Evolutionary conservation across 2,113 vertebrate genomes (phyloP).

Genomic region (Anhinga rufa): DNA sequence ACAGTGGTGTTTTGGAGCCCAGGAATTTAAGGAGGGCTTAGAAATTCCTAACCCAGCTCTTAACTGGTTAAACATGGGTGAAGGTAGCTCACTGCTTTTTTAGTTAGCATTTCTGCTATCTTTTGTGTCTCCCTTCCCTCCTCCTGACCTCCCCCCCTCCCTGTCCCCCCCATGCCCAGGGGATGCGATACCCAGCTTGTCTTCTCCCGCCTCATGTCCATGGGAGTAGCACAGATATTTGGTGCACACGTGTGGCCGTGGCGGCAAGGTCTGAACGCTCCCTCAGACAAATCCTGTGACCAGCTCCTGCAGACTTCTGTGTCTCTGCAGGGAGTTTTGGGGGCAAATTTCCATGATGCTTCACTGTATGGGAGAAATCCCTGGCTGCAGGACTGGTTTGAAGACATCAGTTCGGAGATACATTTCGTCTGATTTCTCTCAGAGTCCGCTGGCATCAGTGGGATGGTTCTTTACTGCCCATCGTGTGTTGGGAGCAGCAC

Average conservation of each 20-base stretch:
- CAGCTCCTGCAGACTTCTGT: not conserved
- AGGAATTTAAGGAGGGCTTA: slow-evolving; percentile 36
- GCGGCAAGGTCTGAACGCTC: rapidly evolving
- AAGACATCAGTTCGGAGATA: not conserved
- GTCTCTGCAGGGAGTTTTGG: not conserved
- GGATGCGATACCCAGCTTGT: not conserved
- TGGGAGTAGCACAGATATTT: not conserved
- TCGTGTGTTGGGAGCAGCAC: not conserved
- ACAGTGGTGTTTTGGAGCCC: not conserved
- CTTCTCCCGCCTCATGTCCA: rapidly evolving
- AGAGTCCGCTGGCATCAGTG: not conserved
- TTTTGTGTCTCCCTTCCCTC: not conserved
- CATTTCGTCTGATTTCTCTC: not conserved
- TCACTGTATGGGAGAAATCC: not conserved
- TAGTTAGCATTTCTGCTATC: not conserved
- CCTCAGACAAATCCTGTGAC: not conserved
- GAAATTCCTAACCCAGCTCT: not conserved
- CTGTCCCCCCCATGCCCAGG: not conserved
- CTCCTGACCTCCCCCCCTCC: not conserved
- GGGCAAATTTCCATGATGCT: not conserved
- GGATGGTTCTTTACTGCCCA: not conserved
- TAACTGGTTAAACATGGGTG: not conserved
- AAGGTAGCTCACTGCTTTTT: not conserved
- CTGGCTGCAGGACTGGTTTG: not conserved
- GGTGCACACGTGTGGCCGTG: not conserved